These are phyloP conservation scores for Trichogramma dendrolimi DNA, from an alignment of 2,888 invertebrate genomes.

Conservation along the genomic window DNA sequence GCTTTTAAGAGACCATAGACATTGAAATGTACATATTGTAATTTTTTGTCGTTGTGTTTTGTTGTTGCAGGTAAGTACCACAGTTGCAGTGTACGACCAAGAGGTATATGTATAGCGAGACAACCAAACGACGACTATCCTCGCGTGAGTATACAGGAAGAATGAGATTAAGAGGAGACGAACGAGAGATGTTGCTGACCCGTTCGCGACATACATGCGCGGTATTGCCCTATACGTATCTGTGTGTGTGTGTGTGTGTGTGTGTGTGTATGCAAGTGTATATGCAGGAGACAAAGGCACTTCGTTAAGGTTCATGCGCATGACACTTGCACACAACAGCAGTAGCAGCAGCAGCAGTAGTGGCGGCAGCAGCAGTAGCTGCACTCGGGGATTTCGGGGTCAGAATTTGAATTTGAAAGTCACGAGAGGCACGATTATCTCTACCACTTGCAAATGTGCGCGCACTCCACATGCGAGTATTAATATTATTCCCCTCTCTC, in stretches of 20 bases:
- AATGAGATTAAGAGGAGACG: no score
- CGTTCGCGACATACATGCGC: no score
- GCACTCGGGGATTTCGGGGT: constrained; percentile 18
- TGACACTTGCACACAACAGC: constrained; percentile 13
- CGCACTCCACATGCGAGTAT: background rate
- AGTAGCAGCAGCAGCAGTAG: no score
- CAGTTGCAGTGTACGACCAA: background rate
- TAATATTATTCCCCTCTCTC: background rate
- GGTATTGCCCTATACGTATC: no score
- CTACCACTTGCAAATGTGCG: background rate
- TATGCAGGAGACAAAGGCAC: constrained; percentile 7
- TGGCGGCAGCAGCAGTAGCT: no score
- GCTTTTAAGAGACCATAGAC: background rate
- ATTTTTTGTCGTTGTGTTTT: background rate
- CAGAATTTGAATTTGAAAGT: constrained; percentile 26
- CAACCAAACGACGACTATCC: no score
- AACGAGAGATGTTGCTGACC: no score
- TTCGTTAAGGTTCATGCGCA: constrained; percentile 24
- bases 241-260: no score
- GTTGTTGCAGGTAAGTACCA: constrained; percentile 16
- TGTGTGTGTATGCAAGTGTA: no score
- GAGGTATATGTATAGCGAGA: no score
- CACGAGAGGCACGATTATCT: constrained; percentile 22
- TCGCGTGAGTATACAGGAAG: no score
- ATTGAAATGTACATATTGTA: constrained; percentile 12